Conservation (phyloP, 2,113 vertebrate genomes). For the Mobula hypostoma region DNA sequence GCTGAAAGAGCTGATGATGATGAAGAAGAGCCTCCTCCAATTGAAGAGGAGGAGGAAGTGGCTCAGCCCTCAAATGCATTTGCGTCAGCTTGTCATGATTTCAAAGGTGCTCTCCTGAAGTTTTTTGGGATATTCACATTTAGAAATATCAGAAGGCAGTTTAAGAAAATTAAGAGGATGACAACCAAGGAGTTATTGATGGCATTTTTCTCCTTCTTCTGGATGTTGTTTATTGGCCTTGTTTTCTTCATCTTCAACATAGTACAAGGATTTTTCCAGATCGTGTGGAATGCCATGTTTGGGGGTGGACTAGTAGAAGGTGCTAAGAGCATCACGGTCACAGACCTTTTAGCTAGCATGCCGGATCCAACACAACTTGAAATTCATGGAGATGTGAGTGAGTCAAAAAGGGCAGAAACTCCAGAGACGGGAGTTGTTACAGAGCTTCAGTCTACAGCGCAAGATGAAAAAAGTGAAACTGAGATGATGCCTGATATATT, state of each 20-base stretch:
- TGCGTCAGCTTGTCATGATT: slow-evolving; percentile 70
- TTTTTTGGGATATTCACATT: slow-evolving; percentile 73
- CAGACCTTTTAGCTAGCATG: slow-evolving; percentile 95
- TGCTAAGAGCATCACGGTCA: slow-evolving; percentile 95
- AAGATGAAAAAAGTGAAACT: slow-evolving; percentile 70
- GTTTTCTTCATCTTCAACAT: slow-evolving; percentile 72
- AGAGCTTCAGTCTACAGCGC: slow-evolving; percentile 71
- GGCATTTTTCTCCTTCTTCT: slow-evolving; percentile 83
- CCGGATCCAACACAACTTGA: slow-evolving; percentile 96
- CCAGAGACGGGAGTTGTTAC: slow-evolving; percentile 57
- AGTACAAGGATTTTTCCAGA: slow-evolving; percentile 83
- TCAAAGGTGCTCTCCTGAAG: slow-evolving; percentile 67
- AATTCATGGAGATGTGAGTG: slow-evolving; percentile 83
- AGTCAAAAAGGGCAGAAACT: slow-evolving; percentile 76
- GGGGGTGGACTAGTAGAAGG: slow-evolving; percentile 92
- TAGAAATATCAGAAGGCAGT: slow-evolving; percentile 77
- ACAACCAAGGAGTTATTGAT: slow-evolving; percentile 75
- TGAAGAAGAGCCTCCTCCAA: slow-evolving; percentile 70
- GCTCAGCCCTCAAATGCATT: slow-evolving; percentile 82
- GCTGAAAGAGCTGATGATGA: slow-evolving; percentile 57
- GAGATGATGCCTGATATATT: slow-evolving; percentile 81
- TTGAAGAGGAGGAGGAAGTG: slow-evolving; percentile 60
- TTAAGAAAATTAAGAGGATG: slow-evolving; percentile 82
- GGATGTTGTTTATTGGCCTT: slow-evolving; percentile 74
- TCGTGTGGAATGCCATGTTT: slow-evolving; percentile 89